Evolutionary conservation across 2,797 vertebrate genomes (phyloP), one percentile per base, ranked within the genome.

Genomic region (Moxostoma hubbsi): DNA sequence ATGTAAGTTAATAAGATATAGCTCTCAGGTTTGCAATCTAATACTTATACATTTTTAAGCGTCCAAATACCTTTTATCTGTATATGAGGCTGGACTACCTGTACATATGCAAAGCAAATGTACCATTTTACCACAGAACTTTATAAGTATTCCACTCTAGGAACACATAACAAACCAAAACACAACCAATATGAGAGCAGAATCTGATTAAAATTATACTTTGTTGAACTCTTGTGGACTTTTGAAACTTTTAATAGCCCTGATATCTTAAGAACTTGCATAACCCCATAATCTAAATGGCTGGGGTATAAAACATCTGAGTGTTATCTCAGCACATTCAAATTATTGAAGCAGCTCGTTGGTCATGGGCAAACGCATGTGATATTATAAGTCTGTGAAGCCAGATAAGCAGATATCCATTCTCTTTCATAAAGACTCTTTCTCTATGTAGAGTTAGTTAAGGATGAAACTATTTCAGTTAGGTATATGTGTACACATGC

Each of bases 221-320:
- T 46, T 5, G 47, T 6, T 57, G 4, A 78, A 75, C 66, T 7
- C 2, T 58, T 62, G 10, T 13, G 9, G 24, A 81, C 65, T 81
- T 82, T 82, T 84, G 68, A 54, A 16, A 69, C 80, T 10, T 64
- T 16, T 5, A 15, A 58, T 57, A 12, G 46, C 51, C 24, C 43
- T 59, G 24, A 47, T 24, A 71, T 43, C 46, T 46, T 47, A 12
- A 72, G 9, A 55, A 24, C 51, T 24, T 18, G 7, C 64, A 79
- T 51, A 57, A 78, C 9, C 9, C 5, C 12, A 36, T 46, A 24
- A 81, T 50, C 24, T 53, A 15, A 53, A 54, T 7, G 5, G 6
- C 16, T 4, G 7, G 7, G 16, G 46, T 36, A 50, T 36, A 5
- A 73, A 59, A 51, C 10, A 9, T 11, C 66, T 51, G 49, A 12